Evolutionary conservation across 1,140 invertebrate species (phyloP).

Genomic region (Ostrea denselamellosa): DNA sequence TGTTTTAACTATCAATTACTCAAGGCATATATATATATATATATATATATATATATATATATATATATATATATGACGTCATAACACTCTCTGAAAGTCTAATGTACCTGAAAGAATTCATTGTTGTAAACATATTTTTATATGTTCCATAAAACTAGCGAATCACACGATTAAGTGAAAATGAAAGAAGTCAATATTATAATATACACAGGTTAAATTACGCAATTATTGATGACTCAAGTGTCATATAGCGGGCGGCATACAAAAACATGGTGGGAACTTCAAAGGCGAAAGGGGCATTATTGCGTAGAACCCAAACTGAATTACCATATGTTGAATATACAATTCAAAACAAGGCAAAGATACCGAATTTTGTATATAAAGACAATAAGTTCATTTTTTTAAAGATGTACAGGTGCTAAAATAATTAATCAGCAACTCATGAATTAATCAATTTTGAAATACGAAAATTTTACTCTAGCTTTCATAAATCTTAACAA

Average conservation of each 20-base stretch:
- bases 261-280: background rate
- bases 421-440: background rate
- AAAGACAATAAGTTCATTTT: background rate
- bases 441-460: background rate
- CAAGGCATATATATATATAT: too few relatives aligned
- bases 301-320: constrained; percentile 14
- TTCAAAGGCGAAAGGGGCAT: background rate
- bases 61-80: background rate
- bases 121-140: background rate
- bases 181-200: background rate
- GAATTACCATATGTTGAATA: background rate
- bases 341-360: background rate
- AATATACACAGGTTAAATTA: background rate
- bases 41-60: too few relatives aligned
- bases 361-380: background rate
- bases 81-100: background rate
- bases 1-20: too few relatives aligned
- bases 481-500: too few relatives aligned
- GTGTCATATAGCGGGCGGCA: background rate
- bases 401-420: background rate
- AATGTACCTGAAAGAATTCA: background rate
- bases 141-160: background rate
- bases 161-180: too few relatives aligned
- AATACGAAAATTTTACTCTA: too few relatives aligned
- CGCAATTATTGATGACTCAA: background rate